These are phyloP conservation scores for Sciurus vulgaris DNA, from an alignment of 2,797 vertebrate genomes.

Conservation along the genomic window DNA sequence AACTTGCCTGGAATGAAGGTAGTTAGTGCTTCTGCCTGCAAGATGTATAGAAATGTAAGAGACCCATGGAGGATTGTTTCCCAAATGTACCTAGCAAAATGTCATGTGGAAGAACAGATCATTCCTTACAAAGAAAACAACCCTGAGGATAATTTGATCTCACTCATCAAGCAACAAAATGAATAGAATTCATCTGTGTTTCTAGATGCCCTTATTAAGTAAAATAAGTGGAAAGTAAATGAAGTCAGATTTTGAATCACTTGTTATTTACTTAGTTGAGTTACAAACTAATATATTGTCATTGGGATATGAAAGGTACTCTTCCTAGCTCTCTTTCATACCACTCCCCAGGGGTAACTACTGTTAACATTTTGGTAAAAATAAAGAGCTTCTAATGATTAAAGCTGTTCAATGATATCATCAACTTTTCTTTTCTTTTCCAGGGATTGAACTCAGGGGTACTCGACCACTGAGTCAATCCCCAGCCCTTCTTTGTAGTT, in stretches of 20 bases:
- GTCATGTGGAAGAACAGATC: neutral
- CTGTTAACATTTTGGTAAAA: constrained; percentile 38
- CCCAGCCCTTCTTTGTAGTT: too few relatives aligned
- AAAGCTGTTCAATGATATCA: neutral
- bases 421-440: neutral
- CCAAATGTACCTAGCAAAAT: neutral
- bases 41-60: neutral
- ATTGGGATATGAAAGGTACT: neutral
- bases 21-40: neutral
- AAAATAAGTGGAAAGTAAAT: constrained; percentile 33
- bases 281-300: neutral
- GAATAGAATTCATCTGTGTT: neutral
- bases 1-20: neutral
- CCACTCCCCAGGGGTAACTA: neutral
- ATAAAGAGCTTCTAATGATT: neutral
- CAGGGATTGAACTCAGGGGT: too few relatives aligned
- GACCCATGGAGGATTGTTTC: neutral
- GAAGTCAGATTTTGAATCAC: constrained; percentile 12
- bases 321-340: neutral
- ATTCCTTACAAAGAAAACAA: neutral
- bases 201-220: neutral
- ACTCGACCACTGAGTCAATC: too few relatives aligned
- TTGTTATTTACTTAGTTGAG: neutral
- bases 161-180: neutral
- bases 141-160: neutral